Evolutionary conservation across 2,888 invertebrate species (phyloP), one percentile per base, ranked within the genome.

Genomic region (Eretmocerus hayati): DNA sequence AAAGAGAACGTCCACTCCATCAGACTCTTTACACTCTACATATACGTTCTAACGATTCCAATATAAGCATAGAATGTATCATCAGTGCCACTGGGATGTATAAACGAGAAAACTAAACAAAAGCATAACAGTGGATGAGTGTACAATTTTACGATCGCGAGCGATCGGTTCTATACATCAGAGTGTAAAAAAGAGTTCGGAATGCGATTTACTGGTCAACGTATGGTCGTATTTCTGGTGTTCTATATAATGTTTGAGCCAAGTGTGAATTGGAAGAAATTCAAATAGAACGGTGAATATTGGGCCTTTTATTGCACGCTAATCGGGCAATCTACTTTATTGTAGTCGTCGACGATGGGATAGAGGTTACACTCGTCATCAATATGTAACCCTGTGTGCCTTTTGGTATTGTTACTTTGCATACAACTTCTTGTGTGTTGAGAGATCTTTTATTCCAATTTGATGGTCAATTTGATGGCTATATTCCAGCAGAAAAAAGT

Each of bases 61-160:
- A n/a, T n/a, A n/a, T n/a, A n/a, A n/a, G n/a, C n/a, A n/a, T n/a
- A n/a, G n/a, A n/a, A n/a, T n/a, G n/a, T n/a, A n/a, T n/a, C n/a
- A n/a, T n/a, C n/a, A n/a, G n/a, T n/a, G n/a, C n/a, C n/a, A n/a
- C n/a, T 31, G 44, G 52, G 46, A 48, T 48, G 50, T 50, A 55
- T 50, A 56, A 59, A 58, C 53, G 55, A 50, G 58, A 61, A 59
- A 60, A 58, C 59, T 62, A 65, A 64, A 64, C 61, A 62, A 59
- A 62, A 61, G 55, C 47, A 47, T 45, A 42, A 47, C 38, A 38
- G 45, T 47, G 55, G 55, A 50, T 60, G 56, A 59, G 56, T n/a
- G n/a, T 58, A 62, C 54, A 56, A 51, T 62, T 64, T 64, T 62
- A 64, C 55, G 62, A 62, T 60, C 59, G 47, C 41, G 46, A 42